Conservation (phyloP, 2,888 invertebrate species). For the Zelleria hepariella region DNA sequence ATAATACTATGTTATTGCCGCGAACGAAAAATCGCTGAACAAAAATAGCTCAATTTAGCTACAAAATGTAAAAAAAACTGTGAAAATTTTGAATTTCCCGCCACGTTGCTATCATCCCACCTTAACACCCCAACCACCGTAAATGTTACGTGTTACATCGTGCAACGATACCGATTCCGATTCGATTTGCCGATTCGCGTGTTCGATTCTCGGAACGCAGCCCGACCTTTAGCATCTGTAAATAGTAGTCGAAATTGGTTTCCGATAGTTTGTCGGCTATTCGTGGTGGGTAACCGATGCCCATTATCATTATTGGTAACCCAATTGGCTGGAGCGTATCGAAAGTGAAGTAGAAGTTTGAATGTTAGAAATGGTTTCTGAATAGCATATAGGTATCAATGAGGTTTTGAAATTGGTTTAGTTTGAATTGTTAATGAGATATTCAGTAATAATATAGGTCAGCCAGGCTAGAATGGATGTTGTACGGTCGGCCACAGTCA, state of each 20-base stretch:
- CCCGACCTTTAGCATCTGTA: constrained; percentile 57
- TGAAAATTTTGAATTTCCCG: too few species aligned
- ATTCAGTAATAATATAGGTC: too few species aligned
- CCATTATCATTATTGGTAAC: neutral
- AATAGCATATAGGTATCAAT: too few species aligned
- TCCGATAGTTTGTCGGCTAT: constrained; percentile 9
- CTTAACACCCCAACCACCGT: constrained; percentile 10
- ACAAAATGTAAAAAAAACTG: too few species aligned
- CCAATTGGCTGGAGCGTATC: neutral
- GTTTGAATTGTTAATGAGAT: too few species aligned
- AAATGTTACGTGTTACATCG: constrained; percentile 60
- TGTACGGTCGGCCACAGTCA: too few species aligned
- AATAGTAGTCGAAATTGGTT: constrained; percentile 35
- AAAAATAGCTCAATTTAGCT: too few species aligned
- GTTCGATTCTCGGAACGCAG: constrained; percentile 32
- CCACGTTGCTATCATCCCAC: too few species aligned
- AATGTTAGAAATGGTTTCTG: neutral
- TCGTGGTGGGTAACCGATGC: neutral
- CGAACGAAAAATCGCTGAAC: too few species aligned
- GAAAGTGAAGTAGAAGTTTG: neutral
- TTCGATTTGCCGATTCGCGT: constrained; percentile 54
- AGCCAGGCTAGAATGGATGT: too few species aligned
- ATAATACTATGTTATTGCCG: too few species aligned
- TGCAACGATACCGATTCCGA: constrained; percentile 43
- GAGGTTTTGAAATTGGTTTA: too few species aligned